Percentiles rank a stretch among this genome's conserved stretches.
Conservation (phyloP, 2,797 vertebrate species). For the Phrynocephalus vlangalii region DNA sequence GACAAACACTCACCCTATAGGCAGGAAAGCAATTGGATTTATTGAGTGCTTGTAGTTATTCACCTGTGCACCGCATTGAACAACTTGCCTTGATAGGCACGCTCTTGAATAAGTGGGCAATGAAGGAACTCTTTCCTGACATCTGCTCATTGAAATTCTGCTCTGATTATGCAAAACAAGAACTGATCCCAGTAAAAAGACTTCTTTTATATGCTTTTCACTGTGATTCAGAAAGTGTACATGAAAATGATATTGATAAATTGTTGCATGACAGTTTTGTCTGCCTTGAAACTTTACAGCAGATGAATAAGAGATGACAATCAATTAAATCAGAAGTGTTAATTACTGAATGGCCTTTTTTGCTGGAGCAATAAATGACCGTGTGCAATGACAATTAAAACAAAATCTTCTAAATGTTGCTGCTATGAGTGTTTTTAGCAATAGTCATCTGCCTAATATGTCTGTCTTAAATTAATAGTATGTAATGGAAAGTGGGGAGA, state of each 20-base stretch:
- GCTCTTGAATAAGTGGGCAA: slow-evolving; percentile 14
- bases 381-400: slow-evolving; percentile 81
- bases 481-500: slow-evolving; percentile 51
- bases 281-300: slow-evolving; percentile 63
- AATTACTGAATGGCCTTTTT: slow-evolving; percentile 77
- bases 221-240: slow-evolving; percentile 45
- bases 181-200: slow-evolving; percentile 32
- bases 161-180: slow-evolving; percentile 50
- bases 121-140: background rate
- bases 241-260: slow-evolving; percentile 45
- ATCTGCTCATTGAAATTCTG: slow-evolving; percentile 38
- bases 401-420: slow-evolving; percentile 70
- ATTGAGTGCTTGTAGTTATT: background rate
- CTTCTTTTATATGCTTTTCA: slow-evolving; percentile 47
- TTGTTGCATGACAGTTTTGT: slow-evolving; percentile 52
- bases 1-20: background rate
- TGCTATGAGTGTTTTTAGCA: slow-evolving; percentile 79
- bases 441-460: slow-evolving; percentile 57
- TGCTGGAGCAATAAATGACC: slow-evolving; percentile 81
- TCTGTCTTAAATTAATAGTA: slow-evolving; percentile 58
- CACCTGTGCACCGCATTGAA: slow-evolving; percentile 30
- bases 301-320: slow-evolving; percentile 73
- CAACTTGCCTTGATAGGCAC: slow-evolving; percentile 4
- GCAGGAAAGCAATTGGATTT: background rate
- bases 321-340: slow-evolving; percentile 72